These are phyloP conservation scores for Leptinotarsa lineolata DNA, from an alignment of 1,140 invertebrate genomes.

Conservation along the genomic window DNA sequence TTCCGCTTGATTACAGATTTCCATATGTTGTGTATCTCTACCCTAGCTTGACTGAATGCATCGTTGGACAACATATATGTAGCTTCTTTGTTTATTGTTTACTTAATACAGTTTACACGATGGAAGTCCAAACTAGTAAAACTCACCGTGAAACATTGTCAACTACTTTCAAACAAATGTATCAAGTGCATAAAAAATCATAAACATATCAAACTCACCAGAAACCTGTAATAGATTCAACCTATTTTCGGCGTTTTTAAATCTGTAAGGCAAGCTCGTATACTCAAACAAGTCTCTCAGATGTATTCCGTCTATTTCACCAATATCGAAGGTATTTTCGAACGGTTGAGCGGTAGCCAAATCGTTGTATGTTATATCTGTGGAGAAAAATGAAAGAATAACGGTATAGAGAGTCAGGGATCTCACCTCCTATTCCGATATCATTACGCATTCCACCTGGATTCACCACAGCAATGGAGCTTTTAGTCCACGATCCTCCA, in stretches of 20 bases:
- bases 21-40: no score
- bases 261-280: slow-evolving; percentile 42
- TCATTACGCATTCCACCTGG: slow-evolving; percentile 69
- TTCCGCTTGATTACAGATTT: no score
- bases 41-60: no score
- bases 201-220: slow-evolving; percentile 48
- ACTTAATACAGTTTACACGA: no score
- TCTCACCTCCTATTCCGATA: slow-evolving; percentile 60
- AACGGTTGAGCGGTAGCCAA: slow-evolving; percentile 61
- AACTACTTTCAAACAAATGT: no score
- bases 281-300: slow-evolving; percentile 59
- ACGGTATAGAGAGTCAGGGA: background rate
- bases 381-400: slow-evolving; percentile 13
- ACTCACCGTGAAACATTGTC: no score
- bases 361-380: slow-evolving; percentile 59
- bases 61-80: no score
- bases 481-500: slow-evolving; percentile 66
- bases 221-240: slow-evolving; percentile 56
- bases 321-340: slow-evolving; percentile 61
- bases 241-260: slow-evolving; percentile 55
- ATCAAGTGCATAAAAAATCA: no score
- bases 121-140: no score
- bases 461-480: slow-evolving; percentile 70
- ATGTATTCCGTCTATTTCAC: slow-evolving; percentile 58
- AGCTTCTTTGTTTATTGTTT: no score